phyloP scores from a whole-genome alignment of 2,113 vertebrate genomes.

The Marmota flaviventris region DNA sequence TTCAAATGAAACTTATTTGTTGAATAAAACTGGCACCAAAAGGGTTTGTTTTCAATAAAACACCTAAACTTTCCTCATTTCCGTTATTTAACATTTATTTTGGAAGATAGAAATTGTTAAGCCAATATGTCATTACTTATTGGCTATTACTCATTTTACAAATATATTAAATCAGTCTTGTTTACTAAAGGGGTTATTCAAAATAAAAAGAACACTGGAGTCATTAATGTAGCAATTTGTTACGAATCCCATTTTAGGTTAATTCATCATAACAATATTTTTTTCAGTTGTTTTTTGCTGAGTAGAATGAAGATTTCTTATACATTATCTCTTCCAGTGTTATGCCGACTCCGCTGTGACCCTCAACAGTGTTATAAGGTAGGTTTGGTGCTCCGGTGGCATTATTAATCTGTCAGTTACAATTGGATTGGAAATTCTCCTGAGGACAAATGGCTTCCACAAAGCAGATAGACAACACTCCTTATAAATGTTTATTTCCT shows the following conservation, averaged over 20 bases:
- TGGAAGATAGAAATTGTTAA: background rate
- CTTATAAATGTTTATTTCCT: background rate
- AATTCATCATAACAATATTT: background rate
- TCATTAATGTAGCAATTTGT: background rate
- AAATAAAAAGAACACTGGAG: conserved; percentile 12
- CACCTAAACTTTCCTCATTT: background rate
- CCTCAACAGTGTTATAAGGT: background rate
- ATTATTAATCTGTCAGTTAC: conserved; percentile 15
- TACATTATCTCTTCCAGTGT: background rate
- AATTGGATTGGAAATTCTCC: conserved; percentile 12
- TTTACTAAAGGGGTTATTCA: conserved; percentile 27
- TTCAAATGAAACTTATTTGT: background rate
- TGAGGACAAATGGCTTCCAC: conserved; percentile 11
- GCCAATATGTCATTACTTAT: background rate
- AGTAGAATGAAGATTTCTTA: background rate
- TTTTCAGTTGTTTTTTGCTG: background rate
- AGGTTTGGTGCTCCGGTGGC: background rate
- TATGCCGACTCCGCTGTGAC: no score
- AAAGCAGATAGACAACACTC: background rate
- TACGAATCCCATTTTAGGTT: background rate
- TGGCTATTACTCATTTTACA: background rate
- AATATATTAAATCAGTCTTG: background rate
- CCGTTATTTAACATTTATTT: conserved; percentile 41
- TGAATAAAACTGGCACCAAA: background rate
- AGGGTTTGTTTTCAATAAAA: conserved; percentile 24